phyloP scores from a whole-genome alignment of 2,888 invertebrate species.

The Stenodema calcarata region DNA sequence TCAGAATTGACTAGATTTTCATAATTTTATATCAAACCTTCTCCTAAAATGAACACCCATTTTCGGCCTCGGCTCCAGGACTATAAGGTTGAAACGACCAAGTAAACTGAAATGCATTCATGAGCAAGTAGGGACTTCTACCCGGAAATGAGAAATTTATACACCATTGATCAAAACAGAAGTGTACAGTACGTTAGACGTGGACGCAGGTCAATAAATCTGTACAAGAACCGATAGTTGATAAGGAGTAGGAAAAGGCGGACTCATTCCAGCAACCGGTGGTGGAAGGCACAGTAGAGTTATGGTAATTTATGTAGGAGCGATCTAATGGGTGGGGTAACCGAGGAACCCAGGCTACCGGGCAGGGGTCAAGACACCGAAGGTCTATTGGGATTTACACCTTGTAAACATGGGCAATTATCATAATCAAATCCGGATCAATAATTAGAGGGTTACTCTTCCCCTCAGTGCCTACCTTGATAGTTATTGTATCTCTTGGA shows the following conservation, averaged over 20 bases:
- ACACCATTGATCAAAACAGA: too few species aligned
- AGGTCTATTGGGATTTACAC: conserved; percentile 49
- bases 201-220: background rate
- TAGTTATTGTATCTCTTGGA: background rate
- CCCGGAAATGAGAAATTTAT: too few species aligned
- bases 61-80: too few species aligned
- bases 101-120: too few species aligned
- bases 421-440: conserved; percentile 35
- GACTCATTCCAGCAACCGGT: background rate
- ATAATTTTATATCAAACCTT: too few species aligned
- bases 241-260: background rate
- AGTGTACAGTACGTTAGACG: too few species aligned
- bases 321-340: conserved; percentile 5
- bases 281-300: background rate
- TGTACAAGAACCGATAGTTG: background rate
- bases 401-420: conserved; percentile 52
- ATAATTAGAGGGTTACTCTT: conserved; percentile 11
- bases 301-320: conserved; percentile 27
- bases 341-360: conserved; percentile 3
- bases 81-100: too few species aligned
- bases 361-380: background rate
- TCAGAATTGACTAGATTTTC: too few species aligned
- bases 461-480: background rate
- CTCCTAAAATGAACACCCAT: too few species aligned
- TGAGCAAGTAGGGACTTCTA: too few species aligned